Conservation (phyloP, 2,113 vertebrate genomes). For the Geococcyx californianus region DNA sequence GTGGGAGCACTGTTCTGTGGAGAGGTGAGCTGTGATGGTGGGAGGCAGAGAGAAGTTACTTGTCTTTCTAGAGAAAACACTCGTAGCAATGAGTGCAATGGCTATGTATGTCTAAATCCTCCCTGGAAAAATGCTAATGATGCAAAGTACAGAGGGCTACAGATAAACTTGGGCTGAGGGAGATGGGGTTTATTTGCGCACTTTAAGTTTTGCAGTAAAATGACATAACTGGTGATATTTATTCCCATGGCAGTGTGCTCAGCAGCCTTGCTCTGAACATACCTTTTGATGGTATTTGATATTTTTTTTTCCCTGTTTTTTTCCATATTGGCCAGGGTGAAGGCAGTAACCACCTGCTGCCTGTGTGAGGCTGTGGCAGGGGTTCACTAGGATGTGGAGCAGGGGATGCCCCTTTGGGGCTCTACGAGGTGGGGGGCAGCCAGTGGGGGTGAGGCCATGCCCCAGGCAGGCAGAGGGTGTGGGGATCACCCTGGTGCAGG, state of each 20-base stretch:
- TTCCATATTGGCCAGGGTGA: neutral
- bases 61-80: neutral
- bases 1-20: too few species aligned
- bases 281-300: neutral
- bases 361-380: neutral
- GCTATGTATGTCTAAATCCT: neutral
- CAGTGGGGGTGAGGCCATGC: neutral
- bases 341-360: too few species aligned
- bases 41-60: neutral
- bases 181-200: neutral
- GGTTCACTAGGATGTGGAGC: neutral
- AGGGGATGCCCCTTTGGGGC: neutral
- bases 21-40: neutral
- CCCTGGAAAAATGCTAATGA: slow-evolving; percentile 3
- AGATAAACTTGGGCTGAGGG: neutral
- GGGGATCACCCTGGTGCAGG: neutral
- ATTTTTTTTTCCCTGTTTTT: neutral
- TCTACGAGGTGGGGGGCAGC: neutral
- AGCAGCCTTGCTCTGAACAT: neutral
- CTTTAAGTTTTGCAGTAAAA: neutral
- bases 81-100: accelerated
- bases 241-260: neutral
- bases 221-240: neutral
- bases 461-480: neutral
- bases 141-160: neutral